Base-by-base conservation (phyloP, 1,140 invertebrate genomes). In the Cataglyphis hispanica region DNA sequence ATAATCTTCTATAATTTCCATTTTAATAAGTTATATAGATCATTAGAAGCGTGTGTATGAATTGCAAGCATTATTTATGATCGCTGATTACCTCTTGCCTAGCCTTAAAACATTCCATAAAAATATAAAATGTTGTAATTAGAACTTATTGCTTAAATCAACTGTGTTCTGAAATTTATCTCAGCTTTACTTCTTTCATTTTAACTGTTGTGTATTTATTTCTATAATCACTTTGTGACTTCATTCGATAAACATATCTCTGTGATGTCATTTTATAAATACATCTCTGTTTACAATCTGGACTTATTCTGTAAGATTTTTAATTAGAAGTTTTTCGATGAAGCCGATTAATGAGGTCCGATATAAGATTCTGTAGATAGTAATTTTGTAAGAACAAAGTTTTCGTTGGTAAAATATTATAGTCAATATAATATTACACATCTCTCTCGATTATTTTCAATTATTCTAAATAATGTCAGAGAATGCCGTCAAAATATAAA, bases 361-460 rank as follows among this genome's bases (percentile, higher is more conserved):
- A 78, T 84, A 60, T 50, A 64, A 75, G 16, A 37, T 85, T 60
- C 10, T 40, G 27, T 37, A 67, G 66, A n/a, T 78, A 74, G 27
- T 88, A 87, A 87, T 84, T 74, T 78, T 22, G 34, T 69, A 87
- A 56, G 34, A 77, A 76, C 58, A 13, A 77, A 85, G 34, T 87
- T 88, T 87, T 63, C n/a, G 27, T 43, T 31, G 25, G 22, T 53
- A 61, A 53, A 31, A 27, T 56, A 22, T 85, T 5, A 67, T 69
- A 66, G 46, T 72, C 53, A 22, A 61, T 64, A 37, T 34, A 25
- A 8, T 50, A 66, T 77, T 67, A 86, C 72, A 69, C 31, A 31
- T 31, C 2, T 31, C 3, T 84, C 70, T n/a, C n/a, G n/a, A n/a
- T n/a, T n/a, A n/a, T n/a, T n/a, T n/a, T 40, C 10, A 3, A 31